Evolutionary conservation across 1,140 invertebrate species (phyloP).

Genomic region (Brachionus rubens): DNA sequence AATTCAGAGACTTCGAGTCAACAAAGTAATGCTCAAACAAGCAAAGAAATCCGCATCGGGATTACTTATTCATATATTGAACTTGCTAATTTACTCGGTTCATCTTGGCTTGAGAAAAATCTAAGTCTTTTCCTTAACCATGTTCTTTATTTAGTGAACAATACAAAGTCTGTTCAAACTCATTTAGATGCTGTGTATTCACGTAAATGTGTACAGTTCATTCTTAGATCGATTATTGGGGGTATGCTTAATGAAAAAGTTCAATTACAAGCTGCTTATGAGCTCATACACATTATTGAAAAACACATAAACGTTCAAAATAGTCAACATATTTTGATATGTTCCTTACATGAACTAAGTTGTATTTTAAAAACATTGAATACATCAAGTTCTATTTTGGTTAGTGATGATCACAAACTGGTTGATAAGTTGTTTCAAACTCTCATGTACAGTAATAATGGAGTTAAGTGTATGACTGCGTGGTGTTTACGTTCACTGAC

Average conservation of each 20-base stretch:
- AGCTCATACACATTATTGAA: conserved; percentile 82
- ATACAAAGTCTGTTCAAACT: conserved; percentile 82
- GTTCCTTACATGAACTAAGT: conserved; percentile 82
- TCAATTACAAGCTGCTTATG: conserved; percentile 83
- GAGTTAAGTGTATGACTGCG: conserved; percentile 82
- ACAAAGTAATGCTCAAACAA: not conserved
- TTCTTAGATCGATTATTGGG: conserved; percentile 82
- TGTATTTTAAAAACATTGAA: conserved; percentile 75
- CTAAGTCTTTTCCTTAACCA: conserved; percentile 78
- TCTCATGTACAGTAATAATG: conserved; percentile 84
- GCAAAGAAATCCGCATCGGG: conserved; percentile 37
- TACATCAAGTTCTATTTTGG: conserved; percentile 81
- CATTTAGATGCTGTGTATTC: conserved; percentile 97
- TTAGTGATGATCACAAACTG: conserved; percentile 72
- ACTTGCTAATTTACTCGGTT: conserved; percentile 84
- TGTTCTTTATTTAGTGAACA: conserved; percentile 81
- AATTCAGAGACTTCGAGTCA: not conserved
- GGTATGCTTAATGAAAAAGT: conserved; percentile 92
- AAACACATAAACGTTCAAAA: conserved; percentile 77
- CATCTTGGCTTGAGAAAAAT: conserved; percentile 88
- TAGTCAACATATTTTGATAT: conserved; percentile 86
- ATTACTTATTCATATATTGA: conserved; percentile 80
- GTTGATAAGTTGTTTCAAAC: conserved; percentile 71
- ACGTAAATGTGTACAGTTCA: conserved; percentile 92
- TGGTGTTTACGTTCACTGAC: conserved; percentile 89